Conservation (phyloP, 2,797 vertebrate genomes). For the Sebastes kiyomatsui region DNA sequence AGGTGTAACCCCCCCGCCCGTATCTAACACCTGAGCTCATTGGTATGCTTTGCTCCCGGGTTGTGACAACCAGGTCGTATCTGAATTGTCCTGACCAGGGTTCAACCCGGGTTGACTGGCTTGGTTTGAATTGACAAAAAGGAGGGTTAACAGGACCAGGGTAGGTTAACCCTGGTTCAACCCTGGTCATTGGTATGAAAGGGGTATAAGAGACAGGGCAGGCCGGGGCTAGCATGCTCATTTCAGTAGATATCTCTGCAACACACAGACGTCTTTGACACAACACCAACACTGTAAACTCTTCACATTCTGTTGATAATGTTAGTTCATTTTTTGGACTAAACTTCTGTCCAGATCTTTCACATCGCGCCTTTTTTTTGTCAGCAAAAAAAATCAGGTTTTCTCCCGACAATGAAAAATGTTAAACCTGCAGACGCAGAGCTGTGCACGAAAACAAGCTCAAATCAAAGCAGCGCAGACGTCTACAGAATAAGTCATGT, state of each 20-base stretch:
- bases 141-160: no score
- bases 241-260: neutral
- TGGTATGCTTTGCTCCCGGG: no score
- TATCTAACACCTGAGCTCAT: no score
- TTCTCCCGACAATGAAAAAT: neutral
- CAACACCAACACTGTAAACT: neutral
- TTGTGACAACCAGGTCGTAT: no score
- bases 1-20: no score
- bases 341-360: neutral
- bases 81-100: no score
- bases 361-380: neutral
- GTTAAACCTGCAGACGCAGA: constrained; percentile 16
- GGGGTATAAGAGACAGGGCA: no score
- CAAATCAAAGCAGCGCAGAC: constrained; percentile 42
- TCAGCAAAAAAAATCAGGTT: neutral
- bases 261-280: neutral
- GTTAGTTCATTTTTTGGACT: neutral
- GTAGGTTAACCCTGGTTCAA: no score
- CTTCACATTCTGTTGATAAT: no score
- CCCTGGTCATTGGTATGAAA: no score
- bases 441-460: constrained; percentile 25
- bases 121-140: no score
- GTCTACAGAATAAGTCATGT: constrained; percentile 35
- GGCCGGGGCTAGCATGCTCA: neutral
- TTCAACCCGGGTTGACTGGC: no score